Base-by-base conservation (phyloP, 2,797 vertebrate species). In the Tadarida brasiliensis region DNA sequence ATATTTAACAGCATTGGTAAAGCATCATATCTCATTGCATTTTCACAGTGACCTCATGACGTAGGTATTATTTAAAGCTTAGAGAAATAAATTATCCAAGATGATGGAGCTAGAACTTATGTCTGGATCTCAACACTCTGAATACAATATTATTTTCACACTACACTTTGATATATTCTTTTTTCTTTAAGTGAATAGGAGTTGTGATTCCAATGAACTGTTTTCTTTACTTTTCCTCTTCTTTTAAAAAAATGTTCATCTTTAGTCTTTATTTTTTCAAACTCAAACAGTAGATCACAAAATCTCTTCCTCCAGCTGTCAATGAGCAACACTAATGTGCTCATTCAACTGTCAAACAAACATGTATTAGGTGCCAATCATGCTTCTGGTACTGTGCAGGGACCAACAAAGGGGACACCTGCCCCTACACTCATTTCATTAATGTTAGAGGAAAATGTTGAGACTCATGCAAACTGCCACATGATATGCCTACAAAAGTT, bases 141-240 rank as follows among this genome's bases (percentile, higher is more conserved):
- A 95, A 96, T 49, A 61, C 16, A 93, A 17, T 87, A 82, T 56
- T 80, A 35, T 70, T 78, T 92, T 93, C 73, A 70, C 26, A 82
- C 3, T 80, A 51, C 8, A 67, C 4, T 70, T 17, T 65, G 6
- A 51, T 82, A 57, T 11, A 14, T 70, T 63, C 35, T 88, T 84
- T 91, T 93, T 87, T 86, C 22, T 90, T 74, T 74, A 68, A 73
- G 11, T 44, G 22, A 83, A 7, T 4, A 77, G 19, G 61, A n/a
- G 22, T 91, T 95, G 74, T 83, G 10, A 94, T 35, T 84, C 51
- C 61, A 85, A 90, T 7, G 83, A 94, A 70, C 19, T 51, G 5
- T 65, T 94, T 91, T 82, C 24, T 80, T 83, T 85, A 30, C 5
- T 77, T 51, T 86, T 76, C 49, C 77, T 57, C 33, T 68, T 56